A percentile compares a stretch with the other conserved stretches of the same genome.
These are phyloP conservation scores for Metallyticus violacea DNA, from an alignment of 2,888 invertebrate genomes.

Conservation along the genomic window DNA sequence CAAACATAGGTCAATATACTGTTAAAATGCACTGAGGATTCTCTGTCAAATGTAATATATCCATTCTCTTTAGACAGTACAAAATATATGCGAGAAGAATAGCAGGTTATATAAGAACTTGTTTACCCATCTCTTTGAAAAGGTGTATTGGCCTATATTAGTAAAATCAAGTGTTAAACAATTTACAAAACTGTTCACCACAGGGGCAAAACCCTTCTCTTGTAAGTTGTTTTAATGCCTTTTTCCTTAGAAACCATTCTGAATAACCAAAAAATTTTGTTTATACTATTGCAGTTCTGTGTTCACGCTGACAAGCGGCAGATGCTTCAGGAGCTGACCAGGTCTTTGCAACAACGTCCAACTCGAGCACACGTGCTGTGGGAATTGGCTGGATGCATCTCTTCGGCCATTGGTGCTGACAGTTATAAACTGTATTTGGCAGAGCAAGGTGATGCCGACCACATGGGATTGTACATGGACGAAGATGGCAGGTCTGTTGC, in stretches of 20 bases:
- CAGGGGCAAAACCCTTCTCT: too few relatives aligned
- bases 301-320: constrained; percentile 63
- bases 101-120: too few relatives aligned
- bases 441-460: constrained; percentile 48
- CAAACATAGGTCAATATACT: too few relatives aligned
- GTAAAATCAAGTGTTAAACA: too few relatives aligned
- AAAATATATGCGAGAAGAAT: too few relatives aligned
- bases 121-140: too few relatives aligned
- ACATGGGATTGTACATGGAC: constrained; percentile 45
- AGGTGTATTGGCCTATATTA: too few relatives aligned
- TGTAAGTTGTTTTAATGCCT: too few relatives aligned
- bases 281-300: constrained; percentile 48
- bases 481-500: constrained; percentile 37
- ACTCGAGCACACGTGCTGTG: constrained; percentile 62
- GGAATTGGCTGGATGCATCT: constrained; percentile 65
- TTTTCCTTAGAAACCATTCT: neutral
- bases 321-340: constrained; percentile 61
- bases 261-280: neutral
- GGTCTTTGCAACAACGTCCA: constrained; percentile 57
- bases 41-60: too few relatives aligned
- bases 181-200: too few relatives aligned
- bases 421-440: constrained; percentile 60
- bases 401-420: constrained; percentile 63
- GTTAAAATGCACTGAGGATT: too few relatives aligned
- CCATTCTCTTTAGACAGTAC: too few relatives aligned